Evolutionary conservation across 2,797 vertebrate genomes (phyloP).

Genomic region (Myiotriccus ornatus): DNA sequence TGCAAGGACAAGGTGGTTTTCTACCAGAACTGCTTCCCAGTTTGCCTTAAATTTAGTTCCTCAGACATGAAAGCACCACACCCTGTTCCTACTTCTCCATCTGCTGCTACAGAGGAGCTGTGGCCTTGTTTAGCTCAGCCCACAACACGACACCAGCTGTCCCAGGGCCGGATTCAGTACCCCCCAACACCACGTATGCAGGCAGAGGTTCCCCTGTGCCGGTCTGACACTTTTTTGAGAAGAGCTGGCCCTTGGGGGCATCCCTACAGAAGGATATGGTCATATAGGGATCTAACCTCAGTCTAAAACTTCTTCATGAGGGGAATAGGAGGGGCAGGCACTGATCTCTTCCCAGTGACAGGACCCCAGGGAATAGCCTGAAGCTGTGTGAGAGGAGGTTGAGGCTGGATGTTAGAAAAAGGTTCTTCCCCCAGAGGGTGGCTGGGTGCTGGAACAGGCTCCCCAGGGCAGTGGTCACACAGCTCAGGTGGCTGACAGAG

Average conservation of each 20-base stretch:
- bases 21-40: neutral
- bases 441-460: neutral
- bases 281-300: neutral
- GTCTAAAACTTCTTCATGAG: neutral
- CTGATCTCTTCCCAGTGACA: neutral
- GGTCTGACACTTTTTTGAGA: accelerated
- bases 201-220: neutral
- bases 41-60: neutral
- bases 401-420: neutral
- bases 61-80: neutral
- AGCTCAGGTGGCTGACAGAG: neutral
- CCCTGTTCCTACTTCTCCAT: constrained; percentile 2
- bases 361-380: neutral
- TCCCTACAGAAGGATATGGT: neutral
- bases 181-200: accelerated
- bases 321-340: neutral
- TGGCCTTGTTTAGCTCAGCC: neutral
- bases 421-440: neutral
- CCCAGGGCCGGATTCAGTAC: neutral
- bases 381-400: neutral
- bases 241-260: neutral
- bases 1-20: accelerated
- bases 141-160: accelerated
- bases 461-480: neutral
- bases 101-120: neutral